These are phyloP conservation scores for Oreochromis grahami DNA, from an alignment of 2,797 vertebrate genomes.

Conservation along the genomic window DNA sequence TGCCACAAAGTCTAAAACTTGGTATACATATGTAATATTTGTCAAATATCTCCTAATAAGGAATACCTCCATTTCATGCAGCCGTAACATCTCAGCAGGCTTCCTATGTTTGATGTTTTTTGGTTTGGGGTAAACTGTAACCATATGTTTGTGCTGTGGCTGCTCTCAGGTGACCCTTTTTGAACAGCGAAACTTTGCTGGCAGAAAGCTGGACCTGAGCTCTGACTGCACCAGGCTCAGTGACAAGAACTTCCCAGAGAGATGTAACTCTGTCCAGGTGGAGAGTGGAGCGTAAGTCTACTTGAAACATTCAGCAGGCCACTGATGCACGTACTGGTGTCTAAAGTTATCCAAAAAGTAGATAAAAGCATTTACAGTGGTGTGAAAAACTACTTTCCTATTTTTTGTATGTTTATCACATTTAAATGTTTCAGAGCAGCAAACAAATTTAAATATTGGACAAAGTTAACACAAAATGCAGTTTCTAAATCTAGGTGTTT, in stretches of 20 bases:
- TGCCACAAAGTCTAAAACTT: not conserved
- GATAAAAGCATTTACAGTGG: not conserved
- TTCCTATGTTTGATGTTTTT: not conserved
- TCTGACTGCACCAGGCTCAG: constrained; percentile 73
- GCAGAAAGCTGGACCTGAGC: constrained; percentile 75
- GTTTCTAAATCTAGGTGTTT: not conserved
- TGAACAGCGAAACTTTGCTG: constrained; percentile 80
- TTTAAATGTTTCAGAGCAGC: not conserved
- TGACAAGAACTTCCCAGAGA: constrained; percentile 80
- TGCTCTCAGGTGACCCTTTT: constrained; percentile 80
- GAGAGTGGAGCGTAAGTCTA: constrained; percentile 79
- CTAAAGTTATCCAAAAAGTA: not conserved
- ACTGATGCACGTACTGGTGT: not conserved
- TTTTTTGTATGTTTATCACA: not conserved
- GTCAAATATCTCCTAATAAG: not conserved
- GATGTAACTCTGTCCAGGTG: constrained; percentile 83
- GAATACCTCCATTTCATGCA: not conserved
- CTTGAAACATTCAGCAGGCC: not conserved
- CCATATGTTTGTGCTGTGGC: not conserved
- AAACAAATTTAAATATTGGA: accelerated
- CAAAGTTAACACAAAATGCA: not conserved
- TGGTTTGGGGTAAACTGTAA: not conserved
- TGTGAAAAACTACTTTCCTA: not conserved
- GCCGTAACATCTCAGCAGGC: not conserved
- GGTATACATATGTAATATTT: accelerated